phyloP scores from a whole-genome alignment of 2,797 vertebrate species.

The Sandelia bainsii region DNA sequence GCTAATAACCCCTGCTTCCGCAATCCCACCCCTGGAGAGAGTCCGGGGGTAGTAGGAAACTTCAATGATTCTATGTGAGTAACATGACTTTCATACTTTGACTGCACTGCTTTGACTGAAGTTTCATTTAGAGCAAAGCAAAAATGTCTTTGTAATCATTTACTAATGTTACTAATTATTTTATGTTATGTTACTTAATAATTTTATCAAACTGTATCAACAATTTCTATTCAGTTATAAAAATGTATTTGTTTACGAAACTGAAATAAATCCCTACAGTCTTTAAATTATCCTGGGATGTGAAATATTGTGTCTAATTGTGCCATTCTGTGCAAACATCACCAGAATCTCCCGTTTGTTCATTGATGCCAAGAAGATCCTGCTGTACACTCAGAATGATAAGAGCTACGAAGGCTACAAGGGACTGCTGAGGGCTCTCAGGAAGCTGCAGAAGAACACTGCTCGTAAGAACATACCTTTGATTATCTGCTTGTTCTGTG shows the following conservation, averaged over 20 bases:
- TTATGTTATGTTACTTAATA: no score
- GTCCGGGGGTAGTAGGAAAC: slow-evolving; percentile 91
- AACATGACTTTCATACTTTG: not conserved
- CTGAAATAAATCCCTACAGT: not conserved
- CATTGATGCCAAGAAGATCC: slow-evolving; percentile 91
- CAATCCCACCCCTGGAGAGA: slow-evolving; percentile 95
- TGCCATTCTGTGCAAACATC: not conserved
- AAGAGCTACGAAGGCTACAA: slow-evolving; percentile 90
- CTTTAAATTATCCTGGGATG: not conserved
- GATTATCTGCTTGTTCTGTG: not conserved
- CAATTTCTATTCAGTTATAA: not conserved
- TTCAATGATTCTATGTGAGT: slow-evolving; percentile 96
- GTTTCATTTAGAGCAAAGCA: no score
- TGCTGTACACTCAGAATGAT: slow-evolving; percentile 92
- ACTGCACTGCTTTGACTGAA: not conserved
- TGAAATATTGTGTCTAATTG: slow-evolving; percentile 15
- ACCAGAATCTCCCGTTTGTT: slow-evolving; percentile 94
- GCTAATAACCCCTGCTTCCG: slow-evolving; percentile 99
- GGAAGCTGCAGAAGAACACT: slow-evolving; percentile 85
- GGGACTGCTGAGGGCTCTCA: slow-evolving; percentile 88
- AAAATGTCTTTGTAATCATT: no score
- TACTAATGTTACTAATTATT: no score
- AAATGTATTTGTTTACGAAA: not conserved
- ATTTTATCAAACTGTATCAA: no score
- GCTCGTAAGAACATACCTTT: slow-evolving; percentile 82